Conservation (phyloP, 2,113 vertebrate species). For the Suricata suricatta region DNA sequence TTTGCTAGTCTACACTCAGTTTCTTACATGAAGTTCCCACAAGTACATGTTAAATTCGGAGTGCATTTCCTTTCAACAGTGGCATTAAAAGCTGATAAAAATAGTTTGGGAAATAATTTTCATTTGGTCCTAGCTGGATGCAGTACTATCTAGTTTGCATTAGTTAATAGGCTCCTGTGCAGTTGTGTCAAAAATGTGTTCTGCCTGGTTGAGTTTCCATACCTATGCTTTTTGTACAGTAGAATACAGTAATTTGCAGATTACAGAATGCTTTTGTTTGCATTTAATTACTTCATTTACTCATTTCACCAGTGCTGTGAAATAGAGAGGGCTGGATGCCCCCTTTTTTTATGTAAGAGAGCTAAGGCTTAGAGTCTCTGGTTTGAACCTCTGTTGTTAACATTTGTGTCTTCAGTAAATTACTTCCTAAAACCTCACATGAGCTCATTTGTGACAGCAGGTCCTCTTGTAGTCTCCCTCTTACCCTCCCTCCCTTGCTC, state of each 20-base stretch:
- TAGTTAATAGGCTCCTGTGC: background rate
- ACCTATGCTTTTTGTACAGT: background rate
- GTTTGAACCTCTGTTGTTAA: background rate
- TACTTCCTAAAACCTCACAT: background rate
- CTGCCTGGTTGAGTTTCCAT: background rate
- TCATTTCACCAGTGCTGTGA: background rate
- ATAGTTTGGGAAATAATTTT: background rate
- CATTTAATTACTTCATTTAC: background rate
- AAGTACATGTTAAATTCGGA: background rate
- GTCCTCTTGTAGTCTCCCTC: background rate
- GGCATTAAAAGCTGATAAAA: background rate
- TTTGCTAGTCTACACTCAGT: background rate
- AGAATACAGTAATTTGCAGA: background rate
- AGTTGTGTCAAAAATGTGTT: slow-evolving; percentile 10
- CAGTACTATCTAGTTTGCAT: background rate
- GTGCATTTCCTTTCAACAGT: background rate
- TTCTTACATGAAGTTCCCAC: background rate
- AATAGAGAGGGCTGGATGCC: background rate
- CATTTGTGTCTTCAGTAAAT: slow-evolving; percentile 11
- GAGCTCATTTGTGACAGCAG: background rate
- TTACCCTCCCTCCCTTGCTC: background rate
- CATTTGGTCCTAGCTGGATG: background rate
- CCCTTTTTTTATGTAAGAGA: background rate
- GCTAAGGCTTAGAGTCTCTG: background rate
- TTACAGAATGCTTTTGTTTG: background rate